Conservation (phyloP, 53 echinoderm and acorn worm species). For the Henricia sp. region DNA sequence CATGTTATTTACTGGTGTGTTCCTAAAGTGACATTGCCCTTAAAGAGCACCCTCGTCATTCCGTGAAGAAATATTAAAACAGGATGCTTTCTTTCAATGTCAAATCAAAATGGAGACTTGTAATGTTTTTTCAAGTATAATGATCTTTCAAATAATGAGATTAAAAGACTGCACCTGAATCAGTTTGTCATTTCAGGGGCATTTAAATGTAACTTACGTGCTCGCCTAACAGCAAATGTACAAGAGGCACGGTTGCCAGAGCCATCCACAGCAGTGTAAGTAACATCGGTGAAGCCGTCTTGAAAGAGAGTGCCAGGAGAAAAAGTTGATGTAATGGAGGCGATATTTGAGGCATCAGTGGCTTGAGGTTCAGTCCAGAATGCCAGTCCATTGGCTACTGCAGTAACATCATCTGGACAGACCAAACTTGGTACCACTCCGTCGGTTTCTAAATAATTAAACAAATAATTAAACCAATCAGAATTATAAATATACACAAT, state of each 20-base stretch:
- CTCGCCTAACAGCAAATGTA: slow-evolving; percentile 25
- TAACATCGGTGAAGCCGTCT: slow-evolving; percentile 31
- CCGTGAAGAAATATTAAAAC: too few species aligned
- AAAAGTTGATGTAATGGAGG: background rate
- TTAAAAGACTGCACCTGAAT: too few species aligned
- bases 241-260: slow-evolving; percentile 56
- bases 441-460: background rate
- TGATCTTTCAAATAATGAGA: too few species aligned
- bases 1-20: too few species aligned
- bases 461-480: too few species aligned
- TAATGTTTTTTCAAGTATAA: too few species aligned
- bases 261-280: slow-evolving; percentile 43
- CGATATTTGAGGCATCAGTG: slow-evolving; percentile 13
- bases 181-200: too few species aligned
- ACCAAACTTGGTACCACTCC: background rate
- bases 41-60: too few species aligned
- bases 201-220: slow-evolving; percentile 25
- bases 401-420: background rate
- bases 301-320: slow-evolving; percentile 30
- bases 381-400: background rate
- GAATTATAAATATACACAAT: too few species aligned
- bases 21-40: too few species aligned
- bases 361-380: slow-evolving; percentile 24
- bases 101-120: too few species aligned
- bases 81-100: too few species aligned